phyloP scores from a whole-genome alignment of 2,888 invertebrate genomes.

The Hirudinaria manillensis region DNA sequence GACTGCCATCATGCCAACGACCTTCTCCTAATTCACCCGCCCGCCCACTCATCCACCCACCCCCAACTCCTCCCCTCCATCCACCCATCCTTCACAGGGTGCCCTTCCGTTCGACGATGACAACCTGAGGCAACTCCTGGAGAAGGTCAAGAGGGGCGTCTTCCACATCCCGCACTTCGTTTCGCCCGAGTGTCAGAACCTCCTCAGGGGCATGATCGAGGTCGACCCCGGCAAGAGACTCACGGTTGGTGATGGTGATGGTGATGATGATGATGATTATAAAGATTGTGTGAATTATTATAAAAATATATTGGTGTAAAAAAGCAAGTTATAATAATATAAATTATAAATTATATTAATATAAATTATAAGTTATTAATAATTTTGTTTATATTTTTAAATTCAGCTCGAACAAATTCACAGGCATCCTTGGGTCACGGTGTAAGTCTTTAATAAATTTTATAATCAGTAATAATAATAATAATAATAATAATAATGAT shows the following conservation, averaged over 20 bases:
- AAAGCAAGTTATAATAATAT: too few relatives aligned
- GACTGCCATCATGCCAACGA: too few relatives aligned
- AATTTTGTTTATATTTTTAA: too few relatives aligned
- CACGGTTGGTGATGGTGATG: conserved; percentile 63
- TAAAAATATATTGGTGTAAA: too few relatives aligned
- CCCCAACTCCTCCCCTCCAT: neutral
- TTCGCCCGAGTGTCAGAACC: conserved; percentile 94
- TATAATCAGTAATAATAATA: neutral
- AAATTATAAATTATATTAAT: too few relatives aligned
- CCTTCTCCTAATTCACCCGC: too few relatives aligned
- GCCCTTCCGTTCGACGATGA: conserved; percentile 98
- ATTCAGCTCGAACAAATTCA: conserved; percentile 85
- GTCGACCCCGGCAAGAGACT: conserved; percentile 93
- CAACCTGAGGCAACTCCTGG: conserved; percentile 90
- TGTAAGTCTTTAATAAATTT: conserved; percentile 56
- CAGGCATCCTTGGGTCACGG: conserved; percentile 94
- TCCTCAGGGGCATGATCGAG: conserved; percentile 96
- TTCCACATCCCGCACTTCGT: conserved; percentile 99
- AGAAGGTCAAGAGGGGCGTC: conserved; percentile 96
- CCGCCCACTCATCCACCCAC: too few relatives aligned
- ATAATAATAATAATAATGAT: neutral
- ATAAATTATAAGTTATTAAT: too few relatives aligned
- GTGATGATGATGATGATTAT: too few relatives aligned
- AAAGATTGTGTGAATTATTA: too few relatives aligned
- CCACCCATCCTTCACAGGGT: conserved; percentile 59